Conservation (phyloP, 2,113 vertebrate species). For the Sarotherodon lohbergeri region DNA sequence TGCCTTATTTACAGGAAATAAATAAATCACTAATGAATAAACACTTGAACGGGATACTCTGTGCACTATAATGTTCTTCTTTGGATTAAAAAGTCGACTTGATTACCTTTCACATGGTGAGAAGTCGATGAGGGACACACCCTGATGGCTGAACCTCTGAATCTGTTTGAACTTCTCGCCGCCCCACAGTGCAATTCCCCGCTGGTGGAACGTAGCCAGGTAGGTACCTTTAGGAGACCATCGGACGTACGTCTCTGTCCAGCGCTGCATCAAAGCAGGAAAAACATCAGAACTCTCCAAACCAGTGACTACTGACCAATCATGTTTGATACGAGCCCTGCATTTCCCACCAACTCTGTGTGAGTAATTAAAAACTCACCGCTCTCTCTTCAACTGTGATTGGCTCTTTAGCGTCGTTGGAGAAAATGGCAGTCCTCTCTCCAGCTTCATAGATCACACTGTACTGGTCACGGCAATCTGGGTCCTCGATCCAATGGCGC, state of each 20-base stretch:
- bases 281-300: background rate
- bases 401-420: constrained; percentile 92
- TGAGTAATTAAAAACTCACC: constrained; percentile 64
- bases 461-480: constrained; percentile 95
- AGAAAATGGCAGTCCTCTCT: constrained; percentile 90
- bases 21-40: background rate
- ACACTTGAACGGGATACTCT: background rate
- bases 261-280: constrained; percentile 73
- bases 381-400: constrained; percentile 89
- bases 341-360: background rate
- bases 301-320: background rate
- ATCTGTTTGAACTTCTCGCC: constrained; percentile 99
- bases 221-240: constrained; percentile 98
- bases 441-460: constrained; percentile 98
- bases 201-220: constrained; percentile 93
- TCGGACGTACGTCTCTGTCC: constrained; percentile 96
- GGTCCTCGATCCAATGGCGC: constrained; percentile 93
- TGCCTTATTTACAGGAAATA: background rate
- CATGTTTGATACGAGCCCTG: accelerated
- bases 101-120: constrained; percentile 94
- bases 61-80: background rate
- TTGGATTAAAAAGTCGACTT: accelerated
- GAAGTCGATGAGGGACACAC: constrained; percentile 97
- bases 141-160: constrained; percentile 94
- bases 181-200: constrained; percentile 95